phyloP scores from a whole-genome alignment of 2,113 vertebrate genomes.

The Corythaixoides concolor region DNA sequence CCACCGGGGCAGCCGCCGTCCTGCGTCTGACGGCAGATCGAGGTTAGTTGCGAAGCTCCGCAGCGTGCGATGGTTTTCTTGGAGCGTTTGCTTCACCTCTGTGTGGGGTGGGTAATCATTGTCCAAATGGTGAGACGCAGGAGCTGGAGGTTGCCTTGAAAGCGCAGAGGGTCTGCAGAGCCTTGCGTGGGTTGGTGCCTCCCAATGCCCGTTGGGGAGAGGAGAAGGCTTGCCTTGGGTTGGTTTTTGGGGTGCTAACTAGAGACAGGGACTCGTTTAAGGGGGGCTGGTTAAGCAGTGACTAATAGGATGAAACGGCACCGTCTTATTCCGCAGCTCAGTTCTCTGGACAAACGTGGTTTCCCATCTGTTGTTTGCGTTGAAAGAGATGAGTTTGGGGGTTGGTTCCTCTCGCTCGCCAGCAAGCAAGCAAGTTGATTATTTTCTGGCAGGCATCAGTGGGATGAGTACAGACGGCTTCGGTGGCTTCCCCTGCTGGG shows the following conservation, averaged over 20 bases:
- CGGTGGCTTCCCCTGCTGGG: conserved; percentile 17
- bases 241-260: background rate
- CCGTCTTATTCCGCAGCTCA: background rate
- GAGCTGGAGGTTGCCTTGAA: background rate
- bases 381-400: conserved; percentile 24
- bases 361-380: conserved; percentile 61
- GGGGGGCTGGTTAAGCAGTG: background rate
- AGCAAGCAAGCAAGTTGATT: conserved; percentile 38
- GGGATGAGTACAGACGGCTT: conserved; percentile 1
- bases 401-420: conserved; percentile 28
- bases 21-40: background rate
- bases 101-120: background rate
- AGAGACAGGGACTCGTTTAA: background rate
- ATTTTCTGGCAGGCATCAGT: conserved; percentile 32
- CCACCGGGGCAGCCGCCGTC: background rate
- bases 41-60: conserved; percentile 3
- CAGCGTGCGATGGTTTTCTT: background rate
- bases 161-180: background rate
- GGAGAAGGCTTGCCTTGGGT: background rate
- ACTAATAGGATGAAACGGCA: conserved; percentile 46
- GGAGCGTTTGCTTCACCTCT: background rate
- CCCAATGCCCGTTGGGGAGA: background rate
- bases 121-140: fast-evolving
- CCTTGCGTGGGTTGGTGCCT: background rate
- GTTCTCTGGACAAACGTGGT: background rate